Evolutionary conservation across 2,113 vertebrate genomes (phyloP).

Genomic region (Pipa parva): DNA sequence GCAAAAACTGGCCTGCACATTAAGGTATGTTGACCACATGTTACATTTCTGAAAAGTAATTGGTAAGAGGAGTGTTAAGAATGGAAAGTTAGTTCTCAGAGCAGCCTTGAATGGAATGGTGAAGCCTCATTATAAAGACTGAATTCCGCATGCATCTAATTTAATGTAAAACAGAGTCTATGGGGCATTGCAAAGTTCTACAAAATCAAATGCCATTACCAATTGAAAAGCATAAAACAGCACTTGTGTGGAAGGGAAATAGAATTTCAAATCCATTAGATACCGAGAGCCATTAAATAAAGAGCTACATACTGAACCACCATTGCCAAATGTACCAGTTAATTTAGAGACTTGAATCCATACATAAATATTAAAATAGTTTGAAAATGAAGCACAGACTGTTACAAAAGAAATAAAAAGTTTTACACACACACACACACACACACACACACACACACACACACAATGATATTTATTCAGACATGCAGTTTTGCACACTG

Average conservation of each 20-base stretch:
- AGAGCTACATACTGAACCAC: no score
- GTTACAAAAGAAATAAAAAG: no score
- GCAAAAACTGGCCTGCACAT: background rate
- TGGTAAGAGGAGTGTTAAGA: background rate
- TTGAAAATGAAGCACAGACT: no score
- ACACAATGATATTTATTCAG: no score
- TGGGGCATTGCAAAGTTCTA: constrained; percentile 6
- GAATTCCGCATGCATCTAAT: background rate
- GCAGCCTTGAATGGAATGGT: background rate
- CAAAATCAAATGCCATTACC: constrained; percentile 1
- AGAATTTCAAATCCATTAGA: background rate
- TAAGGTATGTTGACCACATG: background rate
- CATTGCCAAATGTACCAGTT: no score
- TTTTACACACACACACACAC: no score
- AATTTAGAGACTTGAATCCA: no score
- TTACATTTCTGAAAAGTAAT: background rate
- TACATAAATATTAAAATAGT: no score
- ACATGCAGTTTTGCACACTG: no score
- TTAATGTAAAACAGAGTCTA: constrained; percentile 6
- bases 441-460: no score
- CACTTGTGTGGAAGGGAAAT: background rate
- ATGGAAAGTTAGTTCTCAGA: background rate
- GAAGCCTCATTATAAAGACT: constrained; percentile 3
- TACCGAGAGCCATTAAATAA: background rate
- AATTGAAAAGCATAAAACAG: background rate